Evolutionary conservation across 2,888 invertebrate species (phyloP).

Genomic region (Calephelis perditalis): DNA sequence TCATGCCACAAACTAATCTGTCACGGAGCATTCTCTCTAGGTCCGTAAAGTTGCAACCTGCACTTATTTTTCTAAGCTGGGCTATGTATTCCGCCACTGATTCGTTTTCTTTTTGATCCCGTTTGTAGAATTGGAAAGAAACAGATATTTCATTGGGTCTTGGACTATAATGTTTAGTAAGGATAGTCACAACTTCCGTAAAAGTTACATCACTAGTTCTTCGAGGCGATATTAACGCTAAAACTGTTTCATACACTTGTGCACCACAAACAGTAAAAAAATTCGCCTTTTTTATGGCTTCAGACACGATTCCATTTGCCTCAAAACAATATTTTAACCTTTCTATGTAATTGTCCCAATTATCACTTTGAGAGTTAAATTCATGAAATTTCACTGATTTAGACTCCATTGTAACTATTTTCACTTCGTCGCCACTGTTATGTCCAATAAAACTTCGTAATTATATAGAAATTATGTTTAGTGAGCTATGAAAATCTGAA

Average conservation of each 20-base stretch:
- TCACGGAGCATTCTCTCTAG: no score
- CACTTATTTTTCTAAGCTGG: no score
- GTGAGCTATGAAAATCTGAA: no score
- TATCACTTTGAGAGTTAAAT: slow-evolving; percentile 20
- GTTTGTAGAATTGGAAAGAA: slow-evolving; percentile 24
- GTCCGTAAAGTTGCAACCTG: no score
- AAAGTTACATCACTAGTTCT: slow-evolving; percentile 20
- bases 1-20: no score
- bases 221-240: slow-evolving; percentile 20
- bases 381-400: slow-evolving; percentile 12
- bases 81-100: no score
- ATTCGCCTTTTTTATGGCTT: slow-evolving; percentile 19
- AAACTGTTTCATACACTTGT: slow-evolving; percentile 20
- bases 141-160: slow-evolving; percentile 26
- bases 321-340: slow-evolving; percentile 24
- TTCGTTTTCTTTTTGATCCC: slow-evolving; percentile 20
- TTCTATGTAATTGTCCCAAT: slow-evolving; percentile 25
- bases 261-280: slow-evolving; percentile 22
- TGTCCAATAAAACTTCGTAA: no score
- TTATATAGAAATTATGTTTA: no score
- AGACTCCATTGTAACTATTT: not conserved
- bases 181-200: slow-evolving; percentile 14
- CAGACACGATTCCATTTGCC: slow-evolving; percentile 20
- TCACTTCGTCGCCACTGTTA: not conserved
- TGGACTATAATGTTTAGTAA: slow-evolving; percentile 22